phyloP scores from a whole-genome alignment of 2,797 vertebrate species.

The Chaetophractus vellerosus region DNA sequence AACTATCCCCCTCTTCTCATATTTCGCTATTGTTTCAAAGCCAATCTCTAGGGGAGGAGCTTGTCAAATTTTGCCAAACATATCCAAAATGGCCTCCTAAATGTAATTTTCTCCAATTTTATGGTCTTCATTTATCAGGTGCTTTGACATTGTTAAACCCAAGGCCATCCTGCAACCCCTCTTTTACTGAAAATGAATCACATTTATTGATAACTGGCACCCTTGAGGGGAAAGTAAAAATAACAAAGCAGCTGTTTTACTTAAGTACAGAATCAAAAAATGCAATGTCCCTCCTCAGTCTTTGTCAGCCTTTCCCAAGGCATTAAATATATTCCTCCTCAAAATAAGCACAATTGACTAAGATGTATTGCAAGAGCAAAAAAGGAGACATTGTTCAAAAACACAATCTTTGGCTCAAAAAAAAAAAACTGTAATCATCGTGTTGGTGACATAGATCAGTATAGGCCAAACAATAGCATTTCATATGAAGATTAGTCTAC shows the following conservation, averaged over 20 bases:
- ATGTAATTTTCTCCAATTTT: conserved; percentile 60
- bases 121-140: conserved; percentile 44
- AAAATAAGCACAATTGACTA: conserved; percentile 52
- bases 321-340: conserved; percentile 34
- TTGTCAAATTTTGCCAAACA: conserved; percentile 60
- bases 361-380: neutral
- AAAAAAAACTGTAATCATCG: neutral
- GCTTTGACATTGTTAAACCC: conserved; percentile 20
- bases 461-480: conserved; percentile 52
- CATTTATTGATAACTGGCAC: conserved; percentile 65
- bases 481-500: conserved; percentile 10
- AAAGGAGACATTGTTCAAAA: conserved; percentile 57
- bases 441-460: conserved; percentile 20
- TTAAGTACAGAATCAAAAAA: conserved; percentile 42
- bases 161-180: conserved; percentile 23
- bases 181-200: conserved; percentile 71
- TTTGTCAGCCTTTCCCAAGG: conserved; percentile 35
- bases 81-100: conserved; percentile 63
- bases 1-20: conserved; percentile 60
- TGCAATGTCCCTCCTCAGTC: neutral
- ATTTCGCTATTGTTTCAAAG: conserved; percentile 49
- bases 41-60: neutral
- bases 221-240: conserved; percentile 28
- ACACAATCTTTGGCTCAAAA: neutral
- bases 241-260: conserved; percentile 52